Conservation (phyloP, 2,888 invertebrate genomes). For the Drosophila prostipennis region DNA sequence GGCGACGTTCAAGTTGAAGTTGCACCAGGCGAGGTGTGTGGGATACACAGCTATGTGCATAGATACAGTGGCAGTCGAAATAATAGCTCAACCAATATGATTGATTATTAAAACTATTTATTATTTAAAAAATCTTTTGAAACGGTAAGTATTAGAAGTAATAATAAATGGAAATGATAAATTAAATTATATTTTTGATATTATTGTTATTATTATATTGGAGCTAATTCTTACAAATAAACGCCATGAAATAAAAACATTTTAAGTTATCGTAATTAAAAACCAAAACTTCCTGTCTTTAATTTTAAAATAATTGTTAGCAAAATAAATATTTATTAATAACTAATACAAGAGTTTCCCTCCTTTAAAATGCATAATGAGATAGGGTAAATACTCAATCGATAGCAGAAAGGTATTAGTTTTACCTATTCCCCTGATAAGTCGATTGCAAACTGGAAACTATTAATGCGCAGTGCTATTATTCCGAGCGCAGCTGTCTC, state of each 20-base stretch:
- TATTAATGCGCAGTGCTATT: not conserved
- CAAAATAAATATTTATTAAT: no score
- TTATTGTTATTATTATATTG: no score
- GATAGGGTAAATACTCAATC: not conserved
- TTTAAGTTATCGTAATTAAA: no score
- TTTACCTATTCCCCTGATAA: not conserved
- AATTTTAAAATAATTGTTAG: no score
- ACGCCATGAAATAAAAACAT: no score
- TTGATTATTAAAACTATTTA: no score
- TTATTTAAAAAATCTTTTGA: no score
- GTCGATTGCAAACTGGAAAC: not conserved
- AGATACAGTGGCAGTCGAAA: not conserved
- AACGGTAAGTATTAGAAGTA: not conserved
- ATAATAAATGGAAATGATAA: not conserved
- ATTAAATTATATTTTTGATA: no score
- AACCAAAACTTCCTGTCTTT: no score
- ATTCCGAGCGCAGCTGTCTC: not conserved
- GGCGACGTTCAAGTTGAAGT: slow-evolving; percentile 61
- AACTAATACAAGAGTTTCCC: no score
- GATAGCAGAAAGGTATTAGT: not conserved
- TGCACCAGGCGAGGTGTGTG: slow-evolving; percentile 32
- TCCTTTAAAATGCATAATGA: no score
- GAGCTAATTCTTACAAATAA: no score
- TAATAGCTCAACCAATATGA: not conserved
- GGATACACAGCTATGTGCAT: slow-evolving; percentile 16